Percentiles rank a stretch among this genome's conserved stretches.
Evolutionary conservation across 2,797 vertebrate species (phyloP).

Genomic region (Brachyalestes nurse): DNA sequence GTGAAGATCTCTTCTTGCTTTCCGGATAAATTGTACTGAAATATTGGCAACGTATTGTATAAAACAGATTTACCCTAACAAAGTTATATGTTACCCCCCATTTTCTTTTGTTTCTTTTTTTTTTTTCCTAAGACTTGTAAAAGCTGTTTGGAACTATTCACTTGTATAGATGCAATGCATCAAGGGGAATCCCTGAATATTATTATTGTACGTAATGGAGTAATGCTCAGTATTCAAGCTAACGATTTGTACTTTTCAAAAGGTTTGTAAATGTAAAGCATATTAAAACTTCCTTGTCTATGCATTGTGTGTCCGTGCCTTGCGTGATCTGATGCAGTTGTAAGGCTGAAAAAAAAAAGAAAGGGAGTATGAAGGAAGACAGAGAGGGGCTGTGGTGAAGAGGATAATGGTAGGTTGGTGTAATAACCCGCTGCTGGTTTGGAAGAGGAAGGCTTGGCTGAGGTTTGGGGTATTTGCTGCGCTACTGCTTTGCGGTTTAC

Average conservation of each 20-base stretch:
- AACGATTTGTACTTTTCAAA: conserved; percentile 72
- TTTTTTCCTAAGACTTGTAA: conserved; percentile 62
- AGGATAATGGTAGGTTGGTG: conserved; percentile 1
- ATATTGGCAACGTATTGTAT: conserved; percentile 57
- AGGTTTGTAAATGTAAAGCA: conserved; percentile 74
- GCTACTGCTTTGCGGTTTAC: conserved; percentile 3
- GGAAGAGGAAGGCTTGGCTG: not conserved
- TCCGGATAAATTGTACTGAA: conserved; percentile 44
- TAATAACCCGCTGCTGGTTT: conserved; percentile 31
- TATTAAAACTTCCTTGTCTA: conserved; percentile 79
- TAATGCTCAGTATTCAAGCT: conserved; percentile 71
- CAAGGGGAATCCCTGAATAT: conserved; percentile 65
- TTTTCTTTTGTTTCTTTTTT: not conserved
- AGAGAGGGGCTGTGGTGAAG: conserved; percentile 15
- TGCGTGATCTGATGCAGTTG: conserved; percentile 26
- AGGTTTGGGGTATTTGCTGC: conserved; percentile 25
- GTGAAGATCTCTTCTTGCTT: too few species aligned
- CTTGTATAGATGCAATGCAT: conserved; percentile 73
- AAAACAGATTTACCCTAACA: conserved; percentile 56
- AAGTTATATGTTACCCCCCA: conserved; percentile 41
- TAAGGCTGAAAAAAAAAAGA: not conserved
- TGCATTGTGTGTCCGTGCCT: conserved; percentile 64
- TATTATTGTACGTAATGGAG: conserved; percentile 64
- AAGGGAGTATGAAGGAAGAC: conserved; percentile 22
- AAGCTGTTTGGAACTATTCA: conserved; percentile 63